A percentile compares a stretch with the other conserved stretches of the same genome.
phyloP scores from a whole-genome alignment of 2,113 vertebrate species.

The Megalops atlanticus region DNA sequence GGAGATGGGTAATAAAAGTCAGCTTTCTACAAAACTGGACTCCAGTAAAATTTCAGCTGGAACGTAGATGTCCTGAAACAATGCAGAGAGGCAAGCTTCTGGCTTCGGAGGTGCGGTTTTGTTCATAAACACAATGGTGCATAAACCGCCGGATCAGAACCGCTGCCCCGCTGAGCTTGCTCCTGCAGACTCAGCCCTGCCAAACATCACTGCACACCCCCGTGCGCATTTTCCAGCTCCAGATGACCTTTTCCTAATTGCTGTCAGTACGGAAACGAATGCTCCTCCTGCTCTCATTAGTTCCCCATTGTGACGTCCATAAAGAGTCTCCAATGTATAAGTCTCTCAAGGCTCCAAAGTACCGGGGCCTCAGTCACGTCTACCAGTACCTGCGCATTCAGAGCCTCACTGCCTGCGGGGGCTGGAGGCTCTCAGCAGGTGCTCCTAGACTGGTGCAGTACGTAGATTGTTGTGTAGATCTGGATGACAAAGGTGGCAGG shows the following conservation, averaged over 20 bases:
- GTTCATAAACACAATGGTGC: constrained; percentile 8
- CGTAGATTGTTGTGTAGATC: background rate
- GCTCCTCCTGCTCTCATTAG: constrained; percentile 12
- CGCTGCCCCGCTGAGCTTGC: background rate
- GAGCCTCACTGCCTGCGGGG: background rate
- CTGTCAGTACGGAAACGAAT: constrained; percentile 16
- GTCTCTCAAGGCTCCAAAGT: background rate
- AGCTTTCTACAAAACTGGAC: background rate
- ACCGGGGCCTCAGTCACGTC: background rate
- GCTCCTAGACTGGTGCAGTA: background rate
- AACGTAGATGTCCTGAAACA: background rate
- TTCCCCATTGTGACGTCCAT: background rate
- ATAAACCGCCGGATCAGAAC: background rate
- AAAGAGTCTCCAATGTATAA: background rate
- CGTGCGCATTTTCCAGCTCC: background rate
- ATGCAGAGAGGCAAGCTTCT: background rate
- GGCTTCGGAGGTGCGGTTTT: background rate
- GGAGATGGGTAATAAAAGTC: constrained; percentile 3
- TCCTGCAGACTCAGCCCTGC: constrained; percentile 8
- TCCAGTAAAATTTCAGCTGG: background rate
- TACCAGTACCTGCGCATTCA: background rate
- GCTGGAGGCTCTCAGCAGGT: background rate
- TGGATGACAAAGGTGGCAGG: background rate
- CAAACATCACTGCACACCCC: constrained; percentile 14
- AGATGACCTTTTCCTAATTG: constrained; percentile 10